Percentiles rank a stretch among this genome's conserved stretches.
Conservation (phyloP, 2,113 vertebrate species). For the Anser cygnoides region DNA sequence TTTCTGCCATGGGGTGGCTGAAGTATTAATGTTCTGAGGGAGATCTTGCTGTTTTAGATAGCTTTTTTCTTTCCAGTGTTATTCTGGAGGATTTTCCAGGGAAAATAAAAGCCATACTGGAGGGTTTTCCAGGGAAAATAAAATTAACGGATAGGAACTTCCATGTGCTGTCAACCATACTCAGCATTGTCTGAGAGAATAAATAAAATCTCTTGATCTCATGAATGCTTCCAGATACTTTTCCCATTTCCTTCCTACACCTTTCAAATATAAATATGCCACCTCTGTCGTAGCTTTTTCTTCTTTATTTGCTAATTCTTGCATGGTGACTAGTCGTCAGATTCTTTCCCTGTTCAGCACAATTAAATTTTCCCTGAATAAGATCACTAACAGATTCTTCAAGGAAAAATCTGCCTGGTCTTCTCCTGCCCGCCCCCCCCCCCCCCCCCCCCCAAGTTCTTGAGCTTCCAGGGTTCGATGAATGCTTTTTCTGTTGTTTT, state of each 20-base stretch:
- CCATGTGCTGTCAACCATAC: not conserved
- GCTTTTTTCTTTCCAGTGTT: not conserved
- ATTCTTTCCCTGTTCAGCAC: not conserved
- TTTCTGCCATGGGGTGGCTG: not conserved
- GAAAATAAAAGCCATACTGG: not conserved
- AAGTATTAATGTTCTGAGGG: not conserved
- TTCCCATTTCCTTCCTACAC: slow-evolving; percentile 18
- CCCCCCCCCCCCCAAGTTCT: not conserved
- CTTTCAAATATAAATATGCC: not conserved
- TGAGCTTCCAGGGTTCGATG: not conserved
- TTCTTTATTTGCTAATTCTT: not conserved
- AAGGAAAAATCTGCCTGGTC: not conserved
- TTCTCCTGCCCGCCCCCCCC: not conserved
- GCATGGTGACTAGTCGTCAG: not conserved
- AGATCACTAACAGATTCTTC: not conserved
- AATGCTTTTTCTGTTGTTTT: not conserved
- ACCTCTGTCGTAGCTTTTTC: not conserved
- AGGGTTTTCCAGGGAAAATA: not conserved
- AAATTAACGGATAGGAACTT: not conserved
- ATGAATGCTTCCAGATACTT: slow-evolving; percentile 2
- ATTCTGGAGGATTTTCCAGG: not conserved
- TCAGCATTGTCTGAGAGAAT: not conserved
- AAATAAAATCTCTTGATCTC: not conserved
- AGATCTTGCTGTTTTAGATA: not conserved
- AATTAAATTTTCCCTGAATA: not conserved